A percentile compares a stretch with the other conserved stretches of the same genome.
Conservation (phyloP, 2,113 vertebrate species). For the Heteronetta atricapilla region DNA sequence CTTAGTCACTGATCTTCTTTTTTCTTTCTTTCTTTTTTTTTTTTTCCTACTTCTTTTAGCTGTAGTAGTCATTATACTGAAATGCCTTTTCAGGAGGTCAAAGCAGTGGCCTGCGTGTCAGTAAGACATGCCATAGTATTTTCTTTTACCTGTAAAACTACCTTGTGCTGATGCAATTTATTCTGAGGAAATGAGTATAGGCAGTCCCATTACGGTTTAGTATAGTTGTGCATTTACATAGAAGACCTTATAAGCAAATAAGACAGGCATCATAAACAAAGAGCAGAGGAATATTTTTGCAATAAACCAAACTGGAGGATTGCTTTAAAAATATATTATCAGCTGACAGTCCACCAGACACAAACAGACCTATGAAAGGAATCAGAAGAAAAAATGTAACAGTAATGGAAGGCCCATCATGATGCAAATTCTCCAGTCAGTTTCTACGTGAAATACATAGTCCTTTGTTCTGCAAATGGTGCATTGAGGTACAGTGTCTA, state of each 20-base stretch:
- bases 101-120: background rate
- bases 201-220: background rate
- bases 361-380: background rate
- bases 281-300: background rate
- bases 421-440: background rate
- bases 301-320: background rate
- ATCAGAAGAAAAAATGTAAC: background rate
- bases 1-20: background rate
- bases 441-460: background rate
- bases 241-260: background rate
- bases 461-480: background rate
- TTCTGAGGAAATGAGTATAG: background rate
- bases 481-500: background rate
- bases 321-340: background rate
- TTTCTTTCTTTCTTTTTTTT: background rate
- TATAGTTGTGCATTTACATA: background rate
- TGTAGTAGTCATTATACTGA: background rate
- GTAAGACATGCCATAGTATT: background rate
- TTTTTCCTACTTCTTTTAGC: background rate
- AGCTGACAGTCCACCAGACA: background rate
- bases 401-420: background rate
- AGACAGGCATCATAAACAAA: background rate
- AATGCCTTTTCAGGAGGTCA: background rate
- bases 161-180: background rate
- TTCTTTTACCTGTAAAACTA: conserved; percentile 6